phyloP scores from a whole-genome alignment of 92 coral and sea anemone species.

The Zoanthus sociatus region DNA sequence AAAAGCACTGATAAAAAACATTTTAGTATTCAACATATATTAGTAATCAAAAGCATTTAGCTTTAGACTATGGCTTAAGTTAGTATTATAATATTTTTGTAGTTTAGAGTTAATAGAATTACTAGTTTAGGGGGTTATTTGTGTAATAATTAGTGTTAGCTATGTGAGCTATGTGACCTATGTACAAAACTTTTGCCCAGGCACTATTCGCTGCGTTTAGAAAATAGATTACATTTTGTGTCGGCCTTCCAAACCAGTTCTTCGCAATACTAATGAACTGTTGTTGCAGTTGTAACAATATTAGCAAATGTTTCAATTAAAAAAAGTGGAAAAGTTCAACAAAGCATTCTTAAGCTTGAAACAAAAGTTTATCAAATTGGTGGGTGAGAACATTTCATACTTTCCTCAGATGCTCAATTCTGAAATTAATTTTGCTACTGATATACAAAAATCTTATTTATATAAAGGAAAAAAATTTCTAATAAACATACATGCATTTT shows the following conservation, averaged over 20 bases:
- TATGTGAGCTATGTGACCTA: not conserved
- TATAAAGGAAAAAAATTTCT: constrained; percentile 21
- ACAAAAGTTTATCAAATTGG: not conserved
- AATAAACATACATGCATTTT: constrained; percentile 26
- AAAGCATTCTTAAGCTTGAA: not conserved
- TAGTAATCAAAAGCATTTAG: no score
- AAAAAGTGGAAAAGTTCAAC: not conserved
- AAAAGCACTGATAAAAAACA: no score
- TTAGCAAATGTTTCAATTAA: not conserved
- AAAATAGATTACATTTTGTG: not conserved
- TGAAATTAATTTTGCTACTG: constrained; percentile 19
- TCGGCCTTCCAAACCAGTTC: not conserved
- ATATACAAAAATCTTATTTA: constrained; percentile 26
- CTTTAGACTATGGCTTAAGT: no score
- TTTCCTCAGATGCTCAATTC: not conserved
- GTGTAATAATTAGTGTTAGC: not conserved
- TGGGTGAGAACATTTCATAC: not conserved
- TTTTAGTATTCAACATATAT: no score
- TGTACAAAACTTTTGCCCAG: not conserved
- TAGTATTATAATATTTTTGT: no score
- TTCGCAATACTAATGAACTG: not conserved
- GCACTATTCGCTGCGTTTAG: not conserved
- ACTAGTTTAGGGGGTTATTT: not conserved
- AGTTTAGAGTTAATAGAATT: no score
- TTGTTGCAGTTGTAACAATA: not conserved